Percentiles rank a stretch among this genome's conserved stretches.
These are phyloP conservation scores for Drosophila mauritiana DNA, from an alignment of 1,140 invertebrate genomes.

Conservation along the genomic window DNA sequence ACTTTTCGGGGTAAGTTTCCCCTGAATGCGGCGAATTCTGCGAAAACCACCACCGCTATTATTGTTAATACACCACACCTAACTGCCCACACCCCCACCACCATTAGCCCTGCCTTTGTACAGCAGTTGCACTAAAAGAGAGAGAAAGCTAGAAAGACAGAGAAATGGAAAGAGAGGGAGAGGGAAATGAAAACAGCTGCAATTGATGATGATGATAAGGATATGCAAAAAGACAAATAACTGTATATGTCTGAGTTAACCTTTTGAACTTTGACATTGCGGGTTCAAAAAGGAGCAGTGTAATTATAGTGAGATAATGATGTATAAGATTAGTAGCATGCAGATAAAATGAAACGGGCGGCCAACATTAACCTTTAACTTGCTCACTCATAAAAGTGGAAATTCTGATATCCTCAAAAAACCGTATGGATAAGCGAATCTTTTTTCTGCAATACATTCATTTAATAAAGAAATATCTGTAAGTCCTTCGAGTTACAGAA, in stretches of 20 bases:
- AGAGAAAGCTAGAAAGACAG: not conserved
- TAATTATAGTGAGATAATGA: not conserved
- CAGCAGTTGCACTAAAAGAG: not conserved
- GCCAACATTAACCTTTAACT: not conserved
- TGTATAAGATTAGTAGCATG: not conserved
- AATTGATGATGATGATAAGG: slow-evolving; percentile 46
- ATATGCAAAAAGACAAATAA: slow-evolving; percentile 15
- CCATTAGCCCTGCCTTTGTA: too few relatives aligned
- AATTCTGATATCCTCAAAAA: too few relatives aligned
- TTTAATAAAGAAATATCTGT: not conserved
- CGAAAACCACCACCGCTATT: slow-evolving; percentile 30
- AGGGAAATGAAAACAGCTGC: slow-evolving; percentile 40
- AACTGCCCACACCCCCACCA: not conserved
- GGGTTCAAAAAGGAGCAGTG: not conserved
- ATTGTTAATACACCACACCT: slow-evolving; percentile 40
- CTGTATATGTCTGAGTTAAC: slow-evolving; percentile 23
- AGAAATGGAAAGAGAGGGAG: not conserved
- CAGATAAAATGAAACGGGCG: not conserved
- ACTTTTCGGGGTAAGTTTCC: slow-evolving; percentile 28
- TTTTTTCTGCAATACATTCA: not conserved
- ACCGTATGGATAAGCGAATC: too few relatives aligned
- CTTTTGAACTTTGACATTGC: slow-evolving; percentile 48
- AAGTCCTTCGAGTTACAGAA: not conserved
- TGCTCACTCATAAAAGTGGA: not conserved
- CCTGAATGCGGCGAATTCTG: slow-evolving; percentile 46